phyloP scores from a whole-genome alignment of 1,140 invertebrate genomes.

The Rhynchophorus ferrugineus region DNA sequence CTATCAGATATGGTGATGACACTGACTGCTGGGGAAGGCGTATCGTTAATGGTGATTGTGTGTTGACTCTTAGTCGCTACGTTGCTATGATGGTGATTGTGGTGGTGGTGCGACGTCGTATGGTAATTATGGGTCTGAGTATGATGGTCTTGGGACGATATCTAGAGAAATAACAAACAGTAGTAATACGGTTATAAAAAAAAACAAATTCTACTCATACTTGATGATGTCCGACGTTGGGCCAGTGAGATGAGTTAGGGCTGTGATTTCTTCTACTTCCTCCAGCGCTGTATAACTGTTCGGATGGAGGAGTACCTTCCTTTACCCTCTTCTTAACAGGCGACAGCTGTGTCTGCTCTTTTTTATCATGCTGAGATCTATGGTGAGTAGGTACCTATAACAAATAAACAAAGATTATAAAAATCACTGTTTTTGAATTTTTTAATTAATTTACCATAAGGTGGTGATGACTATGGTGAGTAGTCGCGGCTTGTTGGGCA shows the following conservation, averaged over 20 bases:
- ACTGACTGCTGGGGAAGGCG: slow-evolving; percentile 88
- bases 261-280: slow-evolving; percentile 43
- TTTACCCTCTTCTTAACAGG: slow-evolving; percentile 98
- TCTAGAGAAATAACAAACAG: slow-evolving; percentile 12
- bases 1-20: slow-evolving; percentile 96
- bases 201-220: slow-evolving; percentile 14
- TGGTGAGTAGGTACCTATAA: slow-evolving; percentile 43
- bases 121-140: slow-evolving; percentile 35
- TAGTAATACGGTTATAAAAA: neutral
- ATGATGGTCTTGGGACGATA: slow-evolving; percentile 31
- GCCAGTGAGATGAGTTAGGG: slow-evolving; percentile 38
- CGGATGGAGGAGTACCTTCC: slow-evolving; percentile 82
- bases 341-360: slow-evolving; percentile 85
- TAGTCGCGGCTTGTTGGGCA: slow-evolving; percentile 29
- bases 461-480: slow-evolving; percentile 42
- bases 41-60: slow-evolving; percentile 84
- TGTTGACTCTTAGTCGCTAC: slow-evolving; percentile 38
- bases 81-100: slow-evolving; percentile 43
- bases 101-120: slow-evolving; percentile 42
- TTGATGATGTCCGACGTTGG: slow-evolving; percentile 35
- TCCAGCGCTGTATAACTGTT: slow-evolving; percentile 33
- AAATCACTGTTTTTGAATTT: neutral
- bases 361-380: slow-evolving; percentile 59
- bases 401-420: slow-evolving; percentile 6
- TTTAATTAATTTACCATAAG: slow-evolving; percentile 41